Conservation (phyloP, 64 coral and sea anemone genomes). For the Orbicella faveolata region DNA sequence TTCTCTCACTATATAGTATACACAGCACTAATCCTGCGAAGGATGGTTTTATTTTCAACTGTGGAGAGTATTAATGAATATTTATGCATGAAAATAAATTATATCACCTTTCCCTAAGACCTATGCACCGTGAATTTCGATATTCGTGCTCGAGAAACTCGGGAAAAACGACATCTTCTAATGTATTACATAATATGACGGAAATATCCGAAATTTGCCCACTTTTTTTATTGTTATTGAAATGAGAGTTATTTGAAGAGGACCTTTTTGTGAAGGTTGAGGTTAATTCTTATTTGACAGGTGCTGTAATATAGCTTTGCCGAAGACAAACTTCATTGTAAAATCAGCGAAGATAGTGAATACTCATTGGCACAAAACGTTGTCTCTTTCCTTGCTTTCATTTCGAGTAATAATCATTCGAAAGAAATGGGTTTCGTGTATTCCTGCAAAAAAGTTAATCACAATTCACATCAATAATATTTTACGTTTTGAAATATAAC, state of each 20-base stretch:
- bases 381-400: neutral
- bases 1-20: neutral
- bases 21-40: neutral
- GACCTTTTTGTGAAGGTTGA: neutral
- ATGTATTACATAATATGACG: conserved; percentile 5
- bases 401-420: neutral
- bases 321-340: neutral
- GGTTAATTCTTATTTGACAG: neutral
- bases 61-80: neutral
- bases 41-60: neutral
- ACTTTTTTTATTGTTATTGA: conserved; percentile 28
- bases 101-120: neutral
- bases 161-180: neutral
- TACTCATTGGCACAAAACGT: neutral
- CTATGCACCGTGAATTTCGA: neutral
- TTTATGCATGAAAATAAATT: neutral
- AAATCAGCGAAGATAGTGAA: neutral
- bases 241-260: conserved; percentile 21
- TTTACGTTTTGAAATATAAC: neutral
- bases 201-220: conserved; percentile 5
- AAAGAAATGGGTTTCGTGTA: neutral
- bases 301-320: neutral
- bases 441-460: neutral
- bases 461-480: neutral
- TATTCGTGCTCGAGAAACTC: neutral